Evolutionary conservation across 2,113 vertebrate genomes (phyloP), one percentile per base, ranked within the genome.

Genomic region (Amblyopsis rosae): DNA sequence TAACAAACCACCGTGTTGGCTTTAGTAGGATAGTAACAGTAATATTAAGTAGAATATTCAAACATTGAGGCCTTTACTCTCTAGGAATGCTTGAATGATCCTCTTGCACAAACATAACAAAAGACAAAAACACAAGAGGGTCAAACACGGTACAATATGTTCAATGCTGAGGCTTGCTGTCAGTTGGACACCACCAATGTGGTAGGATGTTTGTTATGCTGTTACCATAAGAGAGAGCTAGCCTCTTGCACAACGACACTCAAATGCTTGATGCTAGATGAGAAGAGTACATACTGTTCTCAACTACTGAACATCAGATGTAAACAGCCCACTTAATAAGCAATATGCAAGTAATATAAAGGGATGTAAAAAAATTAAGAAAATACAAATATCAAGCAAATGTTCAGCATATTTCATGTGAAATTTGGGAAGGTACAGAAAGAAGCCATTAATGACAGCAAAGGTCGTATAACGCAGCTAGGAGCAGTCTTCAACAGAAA

Each of bases 281-380:
- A 51, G 33, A 26, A 53, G 46, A 80, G 76, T 49, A 82, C 76
- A 56, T 2, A 0, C 49, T 80, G 86, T 91, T 75, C 84, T 76
- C 11, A 46, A 59, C 46, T 46, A 0, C 19, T 47, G 50, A 26
- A 12, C 45, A 45, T 57, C 3, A 73, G 5, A 41, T 3, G 19
- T 80, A 76, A 77, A 82, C 71, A 80, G 32, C 19, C 5, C 3
- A 53, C 57, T 41, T 55, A 48, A 73, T 65, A n/a, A 12, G 7
- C 19, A 11, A 48, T 16, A 9, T 16, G 54, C 33, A 56, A 16
- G 53, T 9, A 51, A 67, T 12, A 6, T 1, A 16, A 71, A 68
- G 62, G 60, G 19, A 19, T 19, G 19, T 26, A 3, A 26, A 26
- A 3, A 2, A 26, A 26, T 2, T 26, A 26, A 15, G 50, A 59